Evolutionary conservation across 2,888 invertebrate species (phyloP).

Genomic region (Cephonodes hylas): DNA sequence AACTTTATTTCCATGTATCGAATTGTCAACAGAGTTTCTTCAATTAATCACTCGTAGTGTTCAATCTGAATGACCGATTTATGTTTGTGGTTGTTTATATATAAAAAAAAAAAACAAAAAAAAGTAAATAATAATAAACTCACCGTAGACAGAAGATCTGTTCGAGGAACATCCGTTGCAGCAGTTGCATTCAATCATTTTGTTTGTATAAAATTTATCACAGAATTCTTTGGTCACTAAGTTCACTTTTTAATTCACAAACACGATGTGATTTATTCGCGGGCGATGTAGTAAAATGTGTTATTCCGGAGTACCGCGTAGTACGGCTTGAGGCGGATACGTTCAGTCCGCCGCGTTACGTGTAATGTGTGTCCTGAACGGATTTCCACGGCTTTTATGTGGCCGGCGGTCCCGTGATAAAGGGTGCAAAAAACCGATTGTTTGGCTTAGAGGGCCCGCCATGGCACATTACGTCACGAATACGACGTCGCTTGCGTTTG

Average conservation of each 20-base stretch:
- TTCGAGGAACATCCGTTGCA: slow-evolving; percentile 56
- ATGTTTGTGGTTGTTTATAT: too few relatives aligned
- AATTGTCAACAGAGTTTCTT: neutral
- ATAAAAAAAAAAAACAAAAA: too few relatives aligned
- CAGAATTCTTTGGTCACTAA: slow-evolving; percentile 50
- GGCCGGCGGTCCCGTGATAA: slow-evolving; percentile 71
- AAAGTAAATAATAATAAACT: too few relatives aligned
- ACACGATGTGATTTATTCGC: slow-evolving; percentile 32
- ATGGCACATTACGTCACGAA: slow-evolving; percentile 66
- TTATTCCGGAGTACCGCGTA: slow-evolving; percentile 41
- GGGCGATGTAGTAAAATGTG: slow-evolving; percentile 26
- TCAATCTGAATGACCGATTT: neutral
- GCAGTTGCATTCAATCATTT: slow-evolving; percentile 53
- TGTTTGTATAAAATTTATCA: slow-evolving; percentile 55
- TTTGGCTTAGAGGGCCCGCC: slow-evolving; percentile 68
- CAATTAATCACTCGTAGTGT: neutral
- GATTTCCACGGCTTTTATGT: slow-evolving; percentile 77
- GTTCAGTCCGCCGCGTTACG: slow-evolving; percentile 73
- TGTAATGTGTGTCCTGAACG: slow-evolving; percentile 77
- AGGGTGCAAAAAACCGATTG: slow-evolving; percentile 78
- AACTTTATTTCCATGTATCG: neutral
- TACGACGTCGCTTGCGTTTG: slow-evolving; percentile 61
- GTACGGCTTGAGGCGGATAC: slow-evolving; percentile 56
- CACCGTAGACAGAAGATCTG: slow-evolving; percentile 50
- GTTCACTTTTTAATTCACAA: slow-evolving; percentile 19